These are phyloP conservation scores for Theristicus caerulescens DNA, from an alignment of 2,113 vertebrate species.

Conservation along the genomic window DNA sequence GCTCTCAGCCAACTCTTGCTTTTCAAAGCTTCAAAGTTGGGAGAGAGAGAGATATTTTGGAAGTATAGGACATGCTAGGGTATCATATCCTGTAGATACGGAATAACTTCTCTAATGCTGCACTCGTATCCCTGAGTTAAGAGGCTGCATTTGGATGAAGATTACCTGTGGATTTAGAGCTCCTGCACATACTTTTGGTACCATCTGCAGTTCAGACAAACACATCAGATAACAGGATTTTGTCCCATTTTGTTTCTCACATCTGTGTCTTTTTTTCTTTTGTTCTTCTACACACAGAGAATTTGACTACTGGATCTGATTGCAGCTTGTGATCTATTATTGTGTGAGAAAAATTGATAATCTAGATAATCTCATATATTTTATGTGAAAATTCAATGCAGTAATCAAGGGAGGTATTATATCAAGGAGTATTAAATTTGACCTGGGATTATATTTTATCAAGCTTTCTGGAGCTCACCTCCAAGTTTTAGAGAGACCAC, in stretches of 20 bases:
- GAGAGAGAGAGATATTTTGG: neutral
- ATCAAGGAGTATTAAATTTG: neutral
- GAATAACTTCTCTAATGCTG: neutral
- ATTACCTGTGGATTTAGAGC: neutral
- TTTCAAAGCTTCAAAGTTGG: neutral
- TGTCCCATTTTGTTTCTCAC: neutral
- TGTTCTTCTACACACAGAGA: neutral
- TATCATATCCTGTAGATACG: neutral
- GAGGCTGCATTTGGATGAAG: neutral
- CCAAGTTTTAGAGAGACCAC: neutral
- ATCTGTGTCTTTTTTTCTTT: neutral
- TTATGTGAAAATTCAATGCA: neutral
- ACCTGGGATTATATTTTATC: neutral
- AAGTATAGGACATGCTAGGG: neutral
- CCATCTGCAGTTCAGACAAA: neutral
- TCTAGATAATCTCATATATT: neutral
- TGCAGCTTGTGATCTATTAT: neutral
- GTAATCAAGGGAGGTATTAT: neutral
- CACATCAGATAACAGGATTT: neutral
- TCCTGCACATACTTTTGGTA: neutral
- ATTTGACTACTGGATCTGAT: neutral
- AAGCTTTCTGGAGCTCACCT: neutral
- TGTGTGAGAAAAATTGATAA: neutral
- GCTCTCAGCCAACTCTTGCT: neutral
- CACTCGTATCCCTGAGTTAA: neutral